Percentiles rank a stretch among this genome's conserved stretches.
Conservation (phyloP, 2,797 vertebrate species). For the Pempheris klunzingeri region DNA sequence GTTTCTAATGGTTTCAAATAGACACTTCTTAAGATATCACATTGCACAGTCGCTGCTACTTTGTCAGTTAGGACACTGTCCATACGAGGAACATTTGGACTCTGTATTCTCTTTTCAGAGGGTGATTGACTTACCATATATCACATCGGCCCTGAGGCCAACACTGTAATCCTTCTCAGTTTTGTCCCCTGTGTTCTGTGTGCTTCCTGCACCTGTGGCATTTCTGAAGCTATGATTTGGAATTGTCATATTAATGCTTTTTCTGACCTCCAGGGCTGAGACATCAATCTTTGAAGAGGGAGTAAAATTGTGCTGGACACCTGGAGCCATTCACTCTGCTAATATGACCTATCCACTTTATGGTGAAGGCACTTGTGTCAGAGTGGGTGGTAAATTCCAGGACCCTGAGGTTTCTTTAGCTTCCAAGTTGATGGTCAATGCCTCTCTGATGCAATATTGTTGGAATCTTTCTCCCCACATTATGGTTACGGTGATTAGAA, state of each 20-base stretch:
- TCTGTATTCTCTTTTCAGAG: neutral
- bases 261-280: slow-evolving; percentile 54
- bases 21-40: neutral
- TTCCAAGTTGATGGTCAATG: neutral
- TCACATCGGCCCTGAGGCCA: slow-evolving; percentile 33
- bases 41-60: no score
- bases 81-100: neutral
- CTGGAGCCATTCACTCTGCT: slow-evolving; percentile 58
- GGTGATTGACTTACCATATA: slow-evolving; percentile 36
- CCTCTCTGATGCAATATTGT: slow-evolving; percentile 2
- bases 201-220: slow-evolving; percentile 53
- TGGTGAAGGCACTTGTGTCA: slow-evolving; percentile 41
- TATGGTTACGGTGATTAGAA: neutral
- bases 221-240: slow-evolving; percentile 58
- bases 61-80: neutral
- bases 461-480: neutral
- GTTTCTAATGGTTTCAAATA: neutral
- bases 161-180: slow-evolving; percentile 31
- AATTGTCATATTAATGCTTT: slow-evolving; percentile 69
- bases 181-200: slow-evolving; percentile 14
- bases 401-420: neutral
- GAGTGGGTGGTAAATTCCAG: slow-evolving; percentile 29
- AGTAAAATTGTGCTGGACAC: slow-evolving; percentile 61
- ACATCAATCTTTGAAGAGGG: slow-evolving; percentile 62
- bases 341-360: slow-evolving; percentile 53